These are phyloP conservation scores for Brachionus angularis DNA, from an alignment of 1,140 invertebrate genomes.

Conservation along the genomic window DNA sequence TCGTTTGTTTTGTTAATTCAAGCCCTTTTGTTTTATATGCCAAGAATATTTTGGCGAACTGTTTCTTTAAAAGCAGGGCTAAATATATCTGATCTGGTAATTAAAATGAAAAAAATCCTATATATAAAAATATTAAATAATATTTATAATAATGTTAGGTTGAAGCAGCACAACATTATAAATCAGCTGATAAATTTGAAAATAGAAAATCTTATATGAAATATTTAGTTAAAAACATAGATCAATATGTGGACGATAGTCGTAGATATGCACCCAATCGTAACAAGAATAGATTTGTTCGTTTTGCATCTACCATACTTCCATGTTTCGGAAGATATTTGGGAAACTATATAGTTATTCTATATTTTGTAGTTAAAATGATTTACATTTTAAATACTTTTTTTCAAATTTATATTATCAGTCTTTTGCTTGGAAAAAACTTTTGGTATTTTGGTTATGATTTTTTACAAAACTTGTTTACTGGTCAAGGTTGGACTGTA, in stretches of 20 bases:
- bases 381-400: slow-evolving; percentile 60
- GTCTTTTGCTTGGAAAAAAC: slow-evolving; percentile 59
- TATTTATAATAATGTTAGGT: slow-evolving; percentile 22
- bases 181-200: slow-evolving; percentile 38
- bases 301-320: slow-evolving; percentile 44
- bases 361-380: slow-evolving; percentile 60
- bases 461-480: slow-evolving; percentile 10
- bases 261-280: slow-evolving; percentile 12
- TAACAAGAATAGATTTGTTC: slow-evolving; percentile 10
- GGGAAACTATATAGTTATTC: slow-evolving; percentile 58
- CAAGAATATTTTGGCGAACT: slow-evolving; percentile 45
- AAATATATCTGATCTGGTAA: slow-evolving; percentile 43
- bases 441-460: slow-evolving; percentile 46
- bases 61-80: slow-evolving; percentile 45
- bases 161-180: slow-evolving; percentile 38
- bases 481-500: slow-evolving; percentile 32
- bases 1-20: slow-evolving; percentile 46
- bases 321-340: slow-evolving; percentile 55
- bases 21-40: slow-evolving; percentile 46
- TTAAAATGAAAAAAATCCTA: background rate
- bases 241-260: slow-evolving; percentile 43
- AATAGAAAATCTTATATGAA: slow-evolving; percentile 42
- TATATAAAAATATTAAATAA: background rate
- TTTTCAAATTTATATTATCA: slow-evolving; percentile 60
- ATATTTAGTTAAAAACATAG: slow-evolving; percentile 40